Conservation (phyloP, 2,113 vertebrate species). For the Alexandromys fortis region DNA sequence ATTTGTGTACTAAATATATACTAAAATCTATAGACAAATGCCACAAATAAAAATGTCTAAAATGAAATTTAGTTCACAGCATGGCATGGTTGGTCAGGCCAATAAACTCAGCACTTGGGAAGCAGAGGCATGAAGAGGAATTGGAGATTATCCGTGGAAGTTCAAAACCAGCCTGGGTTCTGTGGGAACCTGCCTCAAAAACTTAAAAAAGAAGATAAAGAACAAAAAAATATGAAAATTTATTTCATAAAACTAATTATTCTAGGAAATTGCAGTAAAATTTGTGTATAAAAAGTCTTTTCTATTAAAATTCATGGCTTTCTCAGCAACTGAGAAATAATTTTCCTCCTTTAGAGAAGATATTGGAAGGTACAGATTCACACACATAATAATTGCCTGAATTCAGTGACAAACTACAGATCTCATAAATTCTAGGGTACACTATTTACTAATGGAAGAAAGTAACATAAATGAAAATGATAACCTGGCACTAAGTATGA, state of each 20-base stretch:
- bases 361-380: background rate
- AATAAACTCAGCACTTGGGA: background rate
- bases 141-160: background rate
- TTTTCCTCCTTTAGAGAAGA: background rate
- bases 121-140: background rate
- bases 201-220: no score
- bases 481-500: background rate
- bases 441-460: background rate
- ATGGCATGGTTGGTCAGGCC: background rate
- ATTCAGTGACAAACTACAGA: background rate
- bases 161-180: background rate
- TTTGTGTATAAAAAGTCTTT: background rate
- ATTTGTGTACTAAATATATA: background rate
- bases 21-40: background rate
- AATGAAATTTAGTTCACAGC: background rate
- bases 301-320: background rate
- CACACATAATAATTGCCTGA: background rate
- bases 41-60: background rate
- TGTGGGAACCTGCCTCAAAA: background rate
- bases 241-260: background rate
- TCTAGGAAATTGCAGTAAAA: background rate
- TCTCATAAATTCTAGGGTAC: background rate
- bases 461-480: background rate
- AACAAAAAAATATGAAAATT: background rate
- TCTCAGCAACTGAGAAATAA: conserved; percentile 27